Base-by-base conservation (phyloP, 2,888 invertebrate genomes). In the Drosophila nr. fundita region DNA sequence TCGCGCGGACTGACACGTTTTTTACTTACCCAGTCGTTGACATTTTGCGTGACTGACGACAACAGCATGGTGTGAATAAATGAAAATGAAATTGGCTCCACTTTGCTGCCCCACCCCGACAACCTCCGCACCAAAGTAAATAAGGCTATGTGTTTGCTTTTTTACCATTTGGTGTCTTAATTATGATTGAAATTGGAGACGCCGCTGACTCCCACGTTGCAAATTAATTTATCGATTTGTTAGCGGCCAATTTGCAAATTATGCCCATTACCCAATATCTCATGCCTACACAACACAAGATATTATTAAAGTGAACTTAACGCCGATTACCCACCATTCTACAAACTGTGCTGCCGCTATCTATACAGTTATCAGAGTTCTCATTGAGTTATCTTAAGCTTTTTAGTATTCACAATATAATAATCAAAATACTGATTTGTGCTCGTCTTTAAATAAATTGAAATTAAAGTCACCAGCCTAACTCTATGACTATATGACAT, bases 21-120 rank as follows among this genome's bases (percentile, higher is more conserved):
- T 83, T 84, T 81, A 79, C 84, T 87, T 86, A 83, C 86, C 76
- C 86, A 84, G 82, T 74, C 79, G 76, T 83, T 83, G 86, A 87
- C 79, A 87, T 83, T 90, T 90, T 80, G 89, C 90, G 90, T 90
- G 90, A 89, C 90, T 90, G 90, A 83, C 90, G 90, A 90, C 90
- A 87, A 78, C 87, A 68, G 80, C 78, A 82, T 85, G 86, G 85
- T 87, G 85, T 78, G 87, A 86, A 86, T 85, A 83, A 84, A 87
- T 87, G 85, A 83, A 84, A 87, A 85, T 85, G 87, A 80, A 83
- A 83, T 85, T 87, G 82, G 72, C 68, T 79, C 80, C 76, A 73
- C 74, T 80, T 79, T 74, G 72, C 72, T 65, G 73, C 21, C 64
- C 29, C 42, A 30, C 60, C 50, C 64, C 2, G 10, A 5, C n/a